A percentile compares a stretch with the other conserved stretches of the same genome.
phyloP scores from a whole-genome alignment of 2,888 invertebrate genomes.

The Drosophila dives region DNA sequence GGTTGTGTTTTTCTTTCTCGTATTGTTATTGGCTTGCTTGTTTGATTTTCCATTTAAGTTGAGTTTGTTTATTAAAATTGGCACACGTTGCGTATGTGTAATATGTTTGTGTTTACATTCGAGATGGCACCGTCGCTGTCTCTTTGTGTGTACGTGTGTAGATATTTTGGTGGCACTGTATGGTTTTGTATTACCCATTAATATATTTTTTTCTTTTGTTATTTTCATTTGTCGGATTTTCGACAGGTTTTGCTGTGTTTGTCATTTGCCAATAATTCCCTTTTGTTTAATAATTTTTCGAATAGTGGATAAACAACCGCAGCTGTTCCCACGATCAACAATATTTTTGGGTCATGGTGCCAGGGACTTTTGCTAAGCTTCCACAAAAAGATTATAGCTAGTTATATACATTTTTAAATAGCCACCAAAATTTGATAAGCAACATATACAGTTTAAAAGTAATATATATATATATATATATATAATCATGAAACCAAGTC shows the following conservation, averaged over 20 bases:
- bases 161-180: slow-evolving; percentile 41
- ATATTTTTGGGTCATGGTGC: slow-evolving; percentile 63
- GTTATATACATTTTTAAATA: not conserved
- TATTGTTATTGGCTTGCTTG: slow-evolving; percentile 45
- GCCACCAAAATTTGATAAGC: slow-evolving; percentile 5
- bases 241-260: slow-evolving; percentile 54
- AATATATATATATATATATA: not conserved
- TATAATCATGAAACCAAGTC: not conserved
- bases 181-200: slow-evolving; percentile 71
- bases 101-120: slow-evolving; percentile 62
- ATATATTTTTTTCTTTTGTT: slow-evolving; percentile 19
- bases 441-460: not conserved
- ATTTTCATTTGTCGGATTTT: slow-evolving; percentile 52
- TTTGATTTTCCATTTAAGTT: slow-evolving; percentile 78
- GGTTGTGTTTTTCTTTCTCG: slow-evolving; percentile 1
- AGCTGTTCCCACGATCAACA: slow-evolving; percentile 46
- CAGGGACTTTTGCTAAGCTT: slow-evolving; percentile 4
- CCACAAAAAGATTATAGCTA: not conserved
- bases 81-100: slow-evolving; percentile 77
- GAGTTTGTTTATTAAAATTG: slow-evolving; percentile 78
- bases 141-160: slow-evolving; percentile 1
- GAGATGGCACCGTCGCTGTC: slow-evolving; percentile 7
- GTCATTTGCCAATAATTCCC: slow-evolving; percentile 52
- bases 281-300: slow-evolving; percentile 19
- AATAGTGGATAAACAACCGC: slow-evolving; percentile 4